Conservation (phyloP, 2,888 invertebrate species). For the Campoplex nolae region DNA sequence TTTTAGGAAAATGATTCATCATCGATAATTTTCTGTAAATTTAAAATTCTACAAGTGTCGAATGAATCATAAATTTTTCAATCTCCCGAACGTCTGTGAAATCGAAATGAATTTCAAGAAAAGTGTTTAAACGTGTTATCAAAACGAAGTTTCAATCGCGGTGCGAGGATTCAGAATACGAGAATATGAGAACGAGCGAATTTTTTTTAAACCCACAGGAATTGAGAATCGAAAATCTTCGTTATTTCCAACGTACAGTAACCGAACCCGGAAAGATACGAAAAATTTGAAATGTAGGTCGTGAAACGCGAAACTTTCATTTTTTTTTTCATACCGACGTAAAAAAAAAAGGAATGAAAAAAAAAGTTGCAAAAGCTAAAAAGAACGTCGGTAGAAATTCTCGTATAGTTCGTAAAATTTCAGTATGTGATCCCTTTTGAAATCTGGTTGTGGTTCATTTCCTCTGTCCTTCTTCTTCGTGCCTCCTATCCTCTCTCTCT, state of each 20-base stretch:
- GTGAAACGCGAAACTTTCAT: neutral
- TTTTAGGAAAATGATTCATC: too few relatives aligned
- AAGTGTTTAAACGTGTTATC: neutral
- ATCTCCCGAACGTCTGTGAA: too few relatives aligned
- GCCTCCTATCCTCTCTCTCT: neutral
- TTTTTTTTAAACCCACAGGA: neutral
- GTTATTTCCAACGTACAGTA: neutral
- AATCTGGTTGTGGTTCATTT: slow-evolving; percentile 49
- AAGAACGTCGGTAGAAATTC: neutral
- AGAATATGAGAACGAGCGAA: neutral
- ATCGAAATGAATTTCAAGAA: neutral
- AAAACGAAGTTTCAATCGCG: neutral
- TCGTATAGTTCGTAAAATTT: slow-evolving; percentile 25
- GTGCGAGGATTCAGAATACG: neutral
- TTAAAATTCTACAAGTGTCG: too few relatives aligned
- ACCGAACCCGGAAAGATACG: neutral
- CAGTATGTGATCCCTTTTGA: slow-evolving; percentile 46
- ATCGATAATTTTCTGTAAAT: too few relatives aligned
- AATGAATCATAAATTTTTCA: too few relatives aligned
- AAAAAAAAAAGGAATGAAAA: neutral
- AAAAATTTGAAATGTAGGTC: slow-evolving; percentile 10
- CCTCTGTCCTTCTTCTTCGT: slow-evolving; percentile 12
- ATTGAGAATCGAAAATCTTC: neutral
- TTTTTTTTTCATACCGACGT: neutral
- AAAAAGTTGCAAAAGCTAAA: neutral